These are phyloP conservation scores for Fukomys damarensis DNA, from an alignment of 2,113 vertebrate genomes.

Conservation along the genomic window DNA sequence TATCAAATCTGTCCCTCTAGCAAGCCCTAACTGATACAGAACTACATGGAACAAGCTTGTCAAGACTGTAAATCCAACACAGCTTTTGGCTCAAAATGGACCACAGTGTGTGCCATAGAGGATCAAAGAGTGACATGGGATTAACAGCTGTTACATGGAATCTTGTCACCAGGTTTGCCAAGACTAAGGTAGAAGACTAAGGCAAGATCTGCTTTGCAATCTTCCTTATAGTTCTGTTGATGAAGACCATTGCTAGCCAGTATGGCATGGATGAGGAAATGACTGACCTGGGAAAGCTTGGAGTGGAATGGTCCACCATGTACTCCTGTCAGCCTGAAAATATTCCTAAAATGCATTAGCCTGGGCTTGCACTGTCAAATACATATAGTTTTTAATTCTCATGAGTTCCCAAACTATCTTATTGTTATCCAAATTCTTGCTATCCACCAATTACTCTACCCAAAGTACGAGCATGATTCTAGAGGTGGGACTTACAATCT, in stretches of 20 bases:
- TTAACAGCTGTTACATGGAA: background rate
- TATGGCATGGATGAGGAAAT: background rate
- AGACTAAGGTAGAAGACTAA: background rate
- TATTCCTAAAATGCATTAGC: background rate
- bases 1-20: background rate
- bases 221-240: background rate
- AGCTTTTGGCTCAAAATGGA: background rate
- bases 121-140: background rate
- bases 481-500: background rate
- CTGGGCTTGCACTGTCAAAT: background rate
- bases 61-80: background rate
- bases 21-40: background rate
- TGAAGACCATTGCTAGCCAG: background rate
- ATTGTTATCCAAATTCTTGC: background rate
- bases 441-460: background rate
- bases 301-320: too few relatives aligned
- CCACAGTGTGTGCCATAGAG: fast-evolving
- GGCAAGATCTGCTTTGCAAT: background rate
- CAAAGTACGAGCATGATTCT: background rate
- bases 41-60: background rate
- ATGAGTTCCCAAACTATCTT: background rate
- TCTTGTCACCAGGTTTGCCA: background rate
- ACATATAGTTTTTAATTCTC: background rate
- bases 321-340: background rate
- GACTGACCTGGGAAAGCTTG: background rate